Base-by-base conservation (phyloP, 64 coral and sea anemone genomes). In the Trachythela sp. region DNA sequence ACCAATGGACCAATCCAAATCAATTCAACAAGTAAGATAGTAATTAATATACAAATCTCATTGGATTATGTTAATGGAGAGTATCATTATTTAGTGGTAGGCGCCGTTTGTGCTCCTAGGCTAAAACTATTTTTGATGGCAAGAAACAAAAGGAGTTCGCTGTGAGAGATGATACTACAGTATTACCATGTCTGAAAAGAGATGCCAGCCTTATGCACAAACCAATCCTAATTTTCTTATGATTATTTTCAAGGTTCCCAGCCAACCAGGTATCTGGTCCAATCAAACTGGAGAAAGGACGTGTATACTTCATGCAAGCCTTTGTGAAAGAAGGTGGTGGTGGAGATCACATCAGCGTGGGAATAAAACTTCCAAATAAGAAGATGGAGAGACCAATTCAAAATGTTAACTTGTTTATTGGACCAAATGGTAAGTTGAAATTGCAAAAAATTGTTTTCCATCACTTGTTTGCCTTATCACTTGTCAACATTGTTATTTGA, bases 221-320 rank as follows among this genome's bases (percentile, higher is more conserved):
- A 45, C 4, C 42, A 45, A 45, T 64, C 26, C 24, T 64, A 18
- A 8, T 20, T 64, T 64, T 64, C 18, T 26, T 27, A 26, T n/a
- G n/a, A n/a, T n/a, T n/a, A n/a, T 26, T 64, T 27, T 64, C 7
- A 64, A 80, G 75, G 33, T 80, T 29, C 32, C 75, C 75, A 20
- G 56, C 20, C 22, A 80, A 80, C 34, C 75, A 80, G 34, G 38
- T 38, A 36, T 80, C 75, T 80, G 15, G 33, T 8, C 75, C 33
- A 7, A 80, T 80, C 75, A 30, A 37, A 6, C 33, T 80, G 20
- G 38, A 20, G 2, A 80, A 30, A 39, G 75, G 75, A 35, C 32
- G 32, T 1, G 75, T 38, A 39, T 80, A 80, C 75, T 80, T 80
- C 75, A 80, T 80, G 75, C 31, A 80, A 37, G 75, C 75, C 37